phyloP scores from a whole-genome alignment of 2,888 invertebrate species.

The Apotomis betuletana region DNA sequence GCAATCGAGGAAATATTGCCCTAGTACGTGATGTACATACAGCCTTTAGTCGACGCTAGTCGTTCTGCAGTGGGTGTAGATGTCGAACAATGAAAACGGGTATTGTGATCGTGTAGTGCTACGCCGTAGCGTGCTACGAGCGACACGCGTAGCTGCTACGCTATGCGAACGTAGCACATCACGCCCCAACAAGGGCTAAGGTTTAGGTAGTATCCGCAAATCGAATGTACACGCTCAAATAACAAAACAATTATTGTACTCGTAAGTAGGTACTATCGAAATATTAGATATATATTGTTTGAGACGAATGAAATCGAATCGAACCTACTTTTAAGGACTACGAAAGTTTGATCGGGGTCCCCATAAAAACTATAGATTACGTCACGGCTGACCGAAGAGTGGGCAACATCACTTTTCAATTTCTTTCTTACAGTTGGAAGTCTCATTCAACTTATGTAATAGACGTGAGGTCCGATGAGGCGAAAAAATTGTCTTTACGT shows the following conservation, averaged over 20 bases:
- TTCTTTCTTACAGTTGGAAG: conserved; percentile 9
- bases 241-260: neutral
- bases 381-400: conserved; percentile 16
- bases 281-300: too few species aligned
- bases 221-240: conserved; percentile 1
- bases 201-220: conserved; percentile 8
- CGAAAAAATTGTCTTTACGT: conserved; percentile 34
- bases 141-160: conserved; percentile 34
- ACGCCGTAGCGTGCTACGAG: conserved; percentile 30
- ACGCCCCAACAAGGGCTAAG: conserved; percentile 1
- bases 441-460: conserved; percentile 35
- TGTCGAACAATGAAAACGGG: conserved; percentile 1
- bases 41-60: neutral
- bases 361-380: conserved; percentile 16
- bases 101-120: conserved; percentile 6
- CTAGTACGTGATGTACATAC: conserved; percentile 20
- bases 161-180: conserved; percentile 16
- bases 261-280: too few species aligned
- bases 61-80: neutral
- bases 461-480: conserved; percentile 1
- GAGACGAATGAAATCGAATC: neutral
- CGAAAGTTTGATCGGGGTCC: neutral
- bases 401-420: neutral
- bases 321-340: neutral
- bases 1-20: conserved; percentile 26